A percentile compares a stretch with the other conserved stretches of the same genome.
Evolutionary conservation across 2,888 invertebrate genomes (phyloP).

Genomic region (Gibbula magus): DNA sequence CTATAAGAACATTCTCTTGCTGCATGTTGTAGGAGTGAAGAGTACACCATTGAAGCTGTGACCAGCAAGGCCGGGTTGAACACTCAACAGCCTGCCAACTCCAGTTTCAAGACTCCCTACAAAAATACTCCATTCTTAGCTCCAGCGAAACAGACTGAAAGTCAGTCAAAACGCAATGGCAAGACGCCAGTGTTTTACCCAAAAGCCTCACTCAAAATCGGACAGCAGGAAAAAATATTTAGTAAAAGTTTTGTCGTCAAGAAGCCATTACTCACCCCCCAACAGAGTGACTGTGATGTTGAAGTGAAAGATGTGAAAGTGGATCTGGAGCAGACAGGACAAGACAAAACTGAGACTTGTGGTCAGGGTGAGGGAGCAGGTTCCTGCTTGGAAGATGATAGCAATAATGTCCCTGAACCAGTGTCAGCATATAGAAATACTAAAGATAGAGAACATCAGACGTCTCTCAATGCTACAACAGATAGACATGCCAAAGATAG

Average conservation of each 20-base stretch:
- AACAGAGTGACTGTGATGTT: not conserved
- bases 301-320: no score
- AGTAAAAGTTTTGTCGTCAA: no score
- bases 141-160: not conserved
- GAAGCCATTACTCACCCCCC: not conserved
- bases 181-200: slow-evolving; percentile 12
- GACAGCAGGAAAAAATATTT: not conserved
- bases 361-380: no score
- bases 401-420: no score
- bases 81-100: not conserved
- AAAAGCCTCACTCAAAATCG: not conserved
- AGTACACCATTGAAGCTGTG: not conserved
- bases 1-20: not conserved
- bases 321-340: no score
- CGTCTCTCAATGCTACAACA: no score
- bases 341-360: not conserved
- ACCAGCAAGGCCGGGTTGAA: not conserved
- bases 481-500: no score
- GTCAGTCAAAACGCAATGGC: not conserved
- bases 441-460: no score
- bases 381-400: no score
- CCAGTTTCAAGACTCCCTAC: slow-evolving; percentile 32
- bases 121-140: slow-evolving; percentile 29
- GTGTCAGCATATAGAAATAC: no score
- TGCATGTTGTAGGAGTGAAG: not conserved